phyloP scores from a whole-genome alignment of 2,797 vertebrate genomes.

The Danio tinwini region DNA sequence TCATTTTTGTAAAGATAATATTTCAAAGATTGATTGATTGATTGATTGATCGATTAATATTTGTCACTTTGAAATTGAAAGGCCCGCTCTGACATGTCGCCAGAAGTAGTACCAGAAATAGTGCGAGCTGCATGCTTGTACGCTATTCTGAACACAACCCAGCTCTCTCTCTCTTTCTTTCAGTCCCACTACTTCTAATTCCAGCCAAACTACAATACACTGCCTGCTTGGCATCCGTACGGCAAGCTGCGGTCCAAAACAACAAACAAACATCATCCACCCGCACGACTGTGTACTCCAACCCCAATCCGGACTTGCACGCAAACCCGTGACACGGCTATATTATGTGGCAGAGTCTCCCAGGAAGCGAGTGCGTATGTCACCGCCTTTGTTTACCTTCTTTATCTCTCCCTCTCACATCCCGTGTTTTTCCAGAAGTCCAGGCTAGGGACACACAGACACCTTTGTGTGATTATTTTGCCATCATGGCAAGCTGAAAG shows the following conservation, averaged over 20 bases:
- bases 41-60: too few species aligned
- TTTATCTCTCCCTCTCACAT: conserved; percentile 61
- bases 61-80: too few species aligned
- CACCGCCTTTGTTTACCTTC: conserved; percentile 52
- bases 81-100: too few species aligned
- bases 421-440: conserved; percentile 45
- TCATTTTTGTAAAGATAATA: too few species aligned
- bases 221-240: not conserved
- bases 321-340: conserved; percentile 24
- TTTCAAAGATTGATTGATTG: too few species aligned
- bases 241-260: not conserved
- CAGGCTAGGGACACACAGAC: conserved; percentile 47
- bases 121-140: not conserved
- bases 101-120: not conserved
- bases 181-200: conserved; percentile 6
- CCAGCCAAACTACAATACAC: conserved; percentile 18
- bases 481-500: conserved; percentile 31
- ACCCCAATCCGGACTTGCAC: conserved; percentile 12
- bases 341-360: conserved; percentile 42
- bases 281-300: conserved; percentile 1
- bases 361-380: conserved; percentile 61
- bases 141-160: not conserved
- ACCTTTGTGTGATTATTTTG: conserved; percentile 55
- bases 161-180: not conserved
- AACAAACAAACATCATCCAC: conserved; percentile 31